These are phyloP conservation scores for Acronicta aceris DNA, from an alignment of 2,888 invertebrate genomes.

Conservation along the genomic window DNA sequence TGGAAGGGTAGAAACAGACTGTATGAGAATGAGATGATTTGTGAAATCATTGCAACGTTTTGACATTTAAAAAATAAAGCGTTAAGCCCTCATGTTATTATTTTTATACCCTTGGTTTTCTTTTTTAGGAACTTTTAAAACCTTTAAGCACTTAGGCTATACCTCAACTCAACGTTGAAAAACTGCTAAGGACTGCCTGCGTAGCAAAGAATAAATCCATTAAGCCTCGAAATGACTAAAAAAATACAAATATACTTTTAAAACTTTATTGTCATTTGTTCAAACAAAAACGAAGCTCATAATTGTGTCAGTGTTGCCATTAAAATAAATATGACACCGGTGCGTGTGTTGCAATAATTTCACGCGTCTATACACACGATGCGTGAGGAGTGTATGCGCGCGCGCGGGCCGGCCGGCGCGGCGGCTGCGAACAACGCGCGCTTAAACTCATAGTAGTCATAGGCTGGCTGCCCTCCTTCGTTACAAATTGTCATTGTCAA, in stretches of 20 bases:
- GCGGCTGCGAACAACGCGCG: constrained; percentile 65
- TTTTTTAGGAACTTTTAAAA: background rate
- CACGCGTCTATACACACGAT: constrained; percentile 59
- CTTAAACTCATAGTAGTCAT: constrained; percentile 60
- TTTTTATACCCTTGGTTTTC: background rate
- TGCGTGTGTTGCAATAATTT: constrained; percentile 64
- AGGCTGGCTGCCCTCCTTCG: constrained; percentile 86
- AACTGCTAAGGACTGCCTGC: constrained; percentile 1
- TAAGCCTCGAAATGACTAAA: background rate
- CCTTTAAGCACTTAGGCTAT: background rate
- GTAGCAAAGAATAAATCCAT: background rate
- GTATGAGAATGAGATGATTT: constrained; percentile 65
- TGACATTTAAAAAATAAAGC: constrained; percentile 1
- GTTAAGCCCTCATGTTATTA: background rate
- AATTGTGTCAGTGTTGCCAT: background rate
- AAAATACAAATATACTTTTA: background rate
- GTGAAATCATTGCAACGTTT: constrained; percentile 65
- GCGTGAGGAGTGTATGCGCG: constrained; percentile 58
- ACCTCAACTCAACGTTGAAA: constrained; percentile 1
- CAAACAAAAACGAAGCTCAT: background rate
- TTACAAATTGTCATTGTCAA: constrained; percentile 63
- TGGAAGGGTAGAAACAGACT: constrained; percentile 61
- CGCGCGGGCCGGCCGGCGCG: constrained; percentile 80
- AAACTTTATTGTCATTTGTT: constrained; percentile 4
- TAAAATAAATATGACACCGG: background rate